Evolutionary conservation across 92 coral and sea anemone species (phyloP).

Genomic region (Virgularia gustaviana): DNA sequence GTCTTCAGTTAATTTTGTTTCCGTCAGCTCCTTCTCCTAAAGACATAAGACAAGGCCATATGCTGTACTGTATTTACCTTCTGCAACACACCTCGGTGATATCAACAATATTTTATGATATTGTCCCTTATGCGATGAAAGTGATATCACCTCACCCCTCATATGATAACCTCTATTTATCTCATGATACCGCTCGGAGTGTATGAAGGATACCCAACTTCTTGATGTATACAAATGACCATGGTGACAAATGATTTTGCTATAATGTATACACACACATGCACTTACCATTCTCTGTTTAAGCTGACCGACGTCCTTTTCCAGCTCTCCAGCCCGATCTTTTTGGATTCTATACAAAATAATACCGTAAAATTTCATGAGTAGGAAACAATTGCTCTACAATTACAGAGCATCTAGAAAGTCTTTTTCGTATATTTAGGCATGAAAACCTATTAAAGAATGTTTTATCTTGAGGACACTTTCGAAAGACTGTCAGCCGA

Average conservation of each 20-base stretch:
- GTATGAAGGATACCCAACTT: background rate
- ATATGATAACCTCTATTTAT: too few species aligned
- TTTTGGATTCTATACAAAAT: slow-evolving; percentile 70
- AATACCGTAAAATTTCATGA: too few species aligned
- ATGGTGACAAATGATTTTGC: background rate
- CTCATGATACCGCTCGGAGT: too few species aligned
- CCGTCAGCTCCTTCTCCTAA: slow-evolving; percentile 38
- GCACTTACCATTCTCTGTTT: slow-evolving; percentile 50
- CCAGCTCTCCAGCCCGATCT: slow-evolving; percentile 78
- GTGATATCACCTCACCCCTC: too few species aligned
- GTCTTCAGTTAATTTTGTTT: slow-evolving; percentile 46
- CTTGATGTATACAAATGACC: background rate
- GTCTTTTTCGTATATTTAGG: background rate
- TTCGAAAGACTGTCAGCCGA: too few species aligned
- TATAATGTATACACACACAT: background rate
- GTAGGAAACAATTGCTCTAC: too few species aligned
- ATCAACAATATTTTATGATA: too few species aligned
- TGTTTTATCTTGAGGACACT: background rate
- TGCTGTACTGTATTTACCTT: too few species aligned
- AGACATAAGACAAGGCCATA: too few species aligned
- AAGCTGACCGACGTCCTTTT: slow-evolving; percentile 64
- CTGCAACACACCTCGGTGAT: too few species aligned
- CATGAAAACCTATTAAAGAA: background rate
- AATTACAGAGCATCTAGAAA: too few species aligned
- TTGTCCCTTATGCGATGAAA: too few species aligned